Evolutionary conservation across 2,888 invertebrate genomes (phyloP).

Genomic region (Cryptocheilus praepositus): DNA sequence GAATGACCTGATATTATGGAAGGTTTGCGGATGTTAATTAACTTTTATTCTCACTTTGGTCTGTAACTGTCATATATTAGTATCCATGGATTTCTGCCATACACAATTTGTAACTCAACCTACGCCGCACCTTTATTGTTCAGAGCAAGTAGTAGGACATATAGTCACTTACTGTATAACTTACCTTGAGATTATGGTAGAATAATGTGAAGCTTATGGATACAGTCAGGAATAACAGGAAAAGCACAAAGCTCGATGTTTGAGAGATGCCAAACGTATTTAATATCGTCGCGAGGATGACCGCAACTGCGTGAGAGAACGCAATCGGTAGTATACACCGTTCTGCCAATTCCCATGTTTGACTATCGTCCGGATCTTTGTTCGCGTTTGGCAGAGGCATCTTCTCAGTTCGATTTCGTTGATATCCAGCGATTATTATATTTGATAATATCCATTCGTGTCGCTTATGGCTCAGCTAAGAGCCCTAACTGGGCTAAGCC

Average conservation of each 20-base stretch:
- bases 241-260: constrained; percentile 86
- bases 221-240: constrained; percentile 83
- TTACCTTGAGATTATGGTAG: constrained; percentile 90
- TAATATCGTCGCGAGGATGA: constrained; percentile 83
- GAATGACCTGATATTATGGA: too few species aligned
- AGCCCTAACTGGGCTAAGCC: constrained; percentile 66
- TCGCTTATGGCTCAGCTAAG: constrained; percentile 48
- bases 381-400: constrained; percentile 63
- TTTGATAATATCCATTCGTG: constrained; percentile 53
- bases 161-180: too few species aligned
- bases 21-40: too few species aligned
- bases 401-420: constrained; percentile 23
- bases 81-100: too few species aligned
- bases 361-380: constrained; percentile 70
- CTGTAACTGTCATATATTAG: too few species aligned
- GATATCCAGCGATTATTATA: constrained; percentile 39
- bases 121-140: too few species aligned
- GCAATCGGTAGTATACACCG: constrained; percentile 86
- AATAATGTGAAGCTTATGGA: constrained; percentile 86
- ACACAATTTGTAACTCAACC: too few species aligned
- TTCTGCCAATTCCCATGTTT: constrained; percentile 81
- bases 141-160: too few species aligned
- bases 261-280: constrained; percentile 85
- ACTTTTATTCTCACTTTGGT: too few species aligned
- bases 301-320: constrained; percentile 87